These are phyloP conservation scores for Elachura formosa DNA, from an alignment of 2,113 vertebrate species.

Conservation along the genomic window DNA sequence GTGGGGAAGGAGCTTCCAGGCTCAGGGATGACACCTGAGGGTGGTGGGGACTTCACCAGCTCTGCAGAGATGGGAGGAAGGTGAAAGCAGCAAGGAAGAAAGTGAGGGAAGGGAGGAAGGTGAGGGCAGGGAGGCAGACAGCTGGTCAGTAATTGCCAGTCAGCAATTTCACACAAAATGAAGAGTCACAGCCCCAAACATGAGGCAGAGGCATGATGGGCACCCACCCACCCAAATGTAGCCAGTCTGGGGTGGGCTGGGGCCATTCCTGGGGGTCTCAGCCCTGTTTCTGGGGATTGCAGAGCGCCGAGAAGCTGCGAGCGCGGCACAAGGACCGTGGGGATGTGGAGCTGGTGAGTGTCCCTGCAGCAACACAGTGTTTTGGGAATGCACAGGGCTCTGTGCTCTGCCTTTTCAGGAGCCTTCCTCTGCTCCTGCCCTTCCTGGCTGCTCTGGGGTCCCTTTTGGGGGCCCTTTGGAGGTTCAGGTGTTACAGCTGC, in stretches of 20 bases:
- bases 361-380: neutral
- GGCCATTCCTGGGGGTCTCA: neutral
- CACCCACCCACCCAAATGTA: accelerated
- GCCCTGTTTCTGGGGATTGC: neutral
- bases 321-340: neutral
- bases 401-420: neutral
- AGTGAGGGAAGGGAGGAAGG: neutral
- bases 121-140: neutral
- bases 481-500: neutral
- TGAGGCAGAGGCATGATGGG: neutral
- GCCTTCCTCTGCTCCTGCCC: neutral
- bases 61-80: too few species aligned
- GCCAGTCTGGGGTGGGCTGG: neutral
- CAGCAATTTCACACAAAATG: accelerated
- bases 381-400: neutral
- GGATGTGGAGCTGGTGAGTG: conserved; percentile 1
- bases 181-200: accelerated
- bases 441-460: neutral
- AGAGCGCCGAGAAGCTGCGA: neutral
- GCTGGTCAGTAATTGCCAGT: accelerated
- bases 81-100: too few species aligned
- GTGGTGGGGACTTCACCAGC: neutral
- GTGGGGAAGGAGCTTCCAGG: neutral
- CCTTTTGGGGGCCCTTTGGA: neutral
- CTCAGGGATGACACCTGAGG: neutral